A percentile compares a stretch with the other conserved stretches of the same genome.
phyloP scores from a whole-genome alignment of 2,113 vertebrate genomes.

The Cyprinodon variegatus region DNA sequence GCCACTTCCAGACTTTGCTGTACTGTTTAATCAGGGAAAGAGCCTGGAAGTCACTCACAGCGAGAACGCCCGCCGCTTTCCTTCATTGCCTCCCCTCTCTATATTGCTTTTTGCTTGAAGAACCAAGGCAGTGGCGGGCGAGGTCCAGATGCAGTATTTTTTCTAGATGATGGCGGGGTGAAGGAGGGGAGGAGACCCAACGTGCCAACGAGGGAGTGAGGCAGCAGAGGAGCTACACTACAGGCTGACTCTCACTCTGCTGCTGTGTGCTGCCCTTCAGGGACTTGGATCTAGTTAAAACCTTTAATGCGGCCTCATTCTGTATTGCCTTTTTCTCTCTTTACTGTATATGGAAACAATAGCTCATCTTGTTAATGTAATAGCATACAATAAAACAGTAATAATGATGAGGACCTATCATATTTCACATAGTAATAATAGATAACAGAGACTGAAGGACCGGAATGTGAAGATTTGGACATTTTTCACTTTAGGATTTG shows the following conservation, averaged over 20 bases:
- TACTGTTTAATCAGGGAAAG: slow-evolving; percentile 69
- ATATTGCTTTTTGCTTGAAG: slow-evolving; percentile 61
- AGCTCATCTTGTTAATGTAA: slow-evolving; percentile 75
- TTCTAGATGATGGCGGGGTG: slow-evolving; percentile 64
- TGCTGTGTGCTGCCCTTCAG: slow-evolving; percentile 72
- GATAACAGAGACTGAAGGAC: slow-evolving; percentile 63
- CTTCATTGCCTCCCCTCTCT: slow-evolving; percentile 52
- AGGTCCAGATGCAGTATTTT: slow-evolving; percentile 76
- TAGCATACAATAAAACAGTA: slow-evolving; percentile 66
- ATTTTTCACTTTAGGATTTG: slow-evolving; percentile 62
- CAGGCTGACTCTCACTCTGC: slow-evolving; percentile 62
- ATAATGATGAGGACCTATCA: slow-evolving; percentile 66
- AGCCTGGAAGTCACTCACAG: slow-evolving; percentile 61
- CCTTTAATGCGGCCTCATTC: slow-evolving; percentile 75
- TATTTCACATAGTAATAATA: slow-evolving; percentile 74
- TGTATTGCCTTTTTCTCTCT: slow-evolving; percentile 76
- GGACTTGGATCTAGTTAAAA: slow-evolving; percentile 67
- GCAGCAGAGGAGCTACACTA: slow-evolving; percentile 60
- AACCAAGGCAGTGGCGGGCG: slow-evolving; percentile 45
- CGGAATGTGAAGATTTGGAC: slow-evolving; percentile 56
- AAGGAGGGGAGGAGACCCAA: slow-evolving; percentile 19
- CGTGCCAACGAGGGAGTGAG: slow-evolving; percentile 74
- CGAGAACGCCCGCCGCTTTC: slow-evolving; percentile 55
- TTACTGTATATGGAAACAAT: slow-evolving; percentile 70
- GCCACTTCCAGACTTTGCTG: slow-evolving; percentile 82